Conservation (phyloP, 2,113 vertebrate genomes). For the Neodon shergylaensis region DNA sequence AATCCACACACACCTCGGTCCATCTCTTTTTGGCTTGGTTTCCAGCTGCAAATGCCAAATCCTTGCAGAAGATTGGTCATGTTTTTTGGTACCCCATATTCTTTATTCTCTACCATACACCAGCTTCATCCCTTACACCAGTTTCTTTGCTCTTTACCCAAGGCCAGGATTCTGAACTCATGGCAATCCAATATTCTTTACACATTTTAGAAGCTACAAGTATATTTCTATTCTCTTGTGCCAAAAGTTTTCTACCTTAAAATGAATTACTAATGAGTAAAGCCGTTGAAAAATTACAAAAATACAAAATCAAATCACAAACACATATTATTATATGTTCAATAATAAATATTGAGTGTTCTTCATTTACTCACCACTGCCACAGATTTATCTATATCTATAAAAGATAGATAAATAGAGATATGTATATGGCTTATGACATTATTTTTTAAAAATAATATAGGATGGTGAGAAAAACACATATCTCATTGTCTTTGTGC, state of each 20-base stretch:
- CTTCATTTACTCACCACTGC: background rate
- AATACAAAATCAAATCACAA: background rate
- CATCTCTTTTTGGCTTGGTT: background rate
- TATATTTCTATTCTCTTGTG: background rate
- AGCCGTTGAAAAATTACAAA: conserved; percentile 13
- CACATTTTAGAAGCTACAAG: background rate
- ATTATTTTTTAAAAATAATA: background rate
- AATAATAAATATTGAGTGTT: background rate
- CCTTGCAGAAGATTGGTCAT: background rate
- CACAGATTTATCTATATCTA: background rate
- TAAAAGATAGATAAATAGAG: no score
- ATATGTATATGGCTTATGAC: background rate
- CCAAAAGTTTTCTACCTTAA: background rate
- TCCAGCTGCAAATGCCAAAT: background rate
- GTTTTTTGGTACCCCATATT: background rate
- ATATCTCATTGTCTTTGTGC: background rate
- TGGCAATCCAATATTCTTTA: background rate
- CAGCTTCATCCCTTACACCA: background rate
- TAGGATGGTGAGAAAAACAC: background rate
- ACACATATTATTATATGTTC: no score
- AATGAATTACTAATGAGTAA: background rate
- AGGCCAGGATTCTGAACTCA: background rate
- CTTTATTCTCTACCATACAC: accelerated
- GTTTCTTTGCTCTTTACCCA: background rate
- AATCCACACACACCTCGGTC: background rate